A percentile compares a stretch with the other conserved stretches of the same genome.
phyloP scores from a whole-genome alignment of 2,888 invertebrate species.

The Taenaris catops region DNA sequence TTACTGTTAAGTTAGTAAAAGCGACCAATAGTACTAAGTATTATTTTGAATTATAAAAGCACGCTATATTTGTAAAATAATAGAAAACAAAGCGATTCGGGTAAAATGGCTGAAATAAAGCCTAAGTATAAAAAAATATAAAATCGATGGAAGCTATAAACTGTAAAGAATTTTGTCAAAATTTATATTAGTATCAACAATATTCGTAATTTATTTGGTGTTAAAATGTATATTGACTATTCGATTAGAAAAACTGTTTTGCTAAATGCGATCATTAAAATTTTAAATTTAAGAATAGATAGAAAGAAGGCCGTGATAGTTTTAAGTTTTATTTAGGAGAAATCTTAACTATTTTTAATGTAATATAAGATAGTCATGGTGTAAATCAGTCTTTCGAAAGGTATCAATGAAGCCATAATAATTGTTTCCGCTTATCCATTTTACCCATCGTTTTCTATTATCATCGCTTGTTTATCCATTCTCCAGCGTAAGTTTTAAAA shows the following conservation, averaged over 20 bases:
- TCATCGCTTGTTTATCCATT: conserved; percentile 52
- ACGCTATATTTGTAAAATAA: conserved; percentile 19
- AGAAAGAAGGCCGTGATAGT: conserved; percentile 70
- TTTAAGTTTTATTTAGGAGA: conserved; percentile 36
- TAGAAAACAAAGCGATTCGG: conserved; percentile 10
- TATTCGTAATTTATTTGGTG: not conserved
- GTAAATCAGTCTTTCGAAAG: too few relatives aligned
- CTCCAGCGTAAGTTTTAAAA: conserved; percentile 11
- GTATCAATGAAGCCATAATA: too few relatives aligned
- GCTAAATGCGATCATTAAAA: conserved; percentile 8
- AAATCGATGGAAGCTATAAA: not conserved
- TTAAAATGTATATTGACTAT: not conserved
- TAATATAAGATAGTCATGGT: too few relatives aligned
- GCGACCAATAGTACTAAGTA: conserved; percentile 56
- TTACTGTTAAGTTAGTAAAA: conserved; percentile 24
- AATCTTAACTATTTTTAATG: conserved; percentile 1
- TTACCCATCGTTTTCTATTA: conserved; percentile 26
- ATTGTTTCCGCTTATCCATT: too few relatives aligned
- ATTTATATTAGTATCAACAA: not conserved
- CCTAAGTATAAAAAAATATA: not conserved
- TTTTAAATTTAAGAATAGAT: conserved; percentile 21
- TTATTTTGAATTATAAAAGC: conserved; percentile 14
- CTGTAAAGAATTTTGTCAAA: not conserved
- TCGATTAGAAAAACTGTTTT: conserved; percentile 4
- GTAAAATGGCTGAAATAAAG: conserved; percentile 11